Evolutionary conservation across 2,888 invertebrate species (phyloP).

Genomic region (Nemoura dubitans): DNA sequence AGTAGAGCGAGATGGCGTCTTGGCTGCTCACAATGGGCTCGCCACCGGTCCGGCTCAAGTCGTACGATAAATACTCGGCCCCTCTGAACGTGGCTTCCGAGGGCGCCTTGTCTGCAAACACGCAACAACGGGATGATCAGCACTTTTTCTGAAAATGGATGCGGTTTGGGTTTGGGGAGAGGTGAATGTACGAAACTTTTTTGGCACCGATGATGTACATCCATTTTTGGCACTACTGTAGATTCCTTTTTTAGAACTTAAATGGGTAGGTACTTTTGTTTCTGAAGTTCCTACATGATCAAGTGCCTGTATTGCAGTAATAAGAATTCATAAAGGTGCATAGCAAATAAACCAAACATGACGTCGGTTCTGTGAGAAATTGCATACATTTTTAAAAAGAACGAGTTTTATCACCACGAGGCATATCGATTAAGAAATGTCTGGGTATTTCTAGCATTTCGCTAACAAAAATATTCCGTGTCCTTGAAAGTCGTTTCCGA

Average conservation of each 20-base stretch:
- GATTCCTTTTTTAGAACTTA: too few species aligned
- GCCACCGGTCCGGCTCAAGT: constrained; percentile 84
- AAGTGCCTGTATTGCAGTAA: too few species aligned
- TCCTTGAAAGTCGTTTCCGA: neutral
- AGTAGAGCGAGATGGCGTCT: constrained; percentile 89
- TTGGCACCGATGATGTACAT: too few species aligned
- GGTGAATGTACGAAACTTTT: too few species aligned
- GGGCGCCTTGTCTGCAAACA: constrained; percentile 85
- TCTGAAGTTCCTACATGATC: too few species aligned
- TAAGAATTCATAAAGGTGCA: too few species aligned
- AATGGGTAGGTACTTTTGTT: too few species aligned
- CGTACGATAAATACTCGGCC: constrained; percentile 90
- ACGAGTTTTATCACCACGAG: neutral
- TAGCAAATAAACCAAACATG: too few species aligned
- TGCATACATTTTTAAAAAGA: neutral
- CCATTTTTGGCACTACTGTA: too few species aligned
- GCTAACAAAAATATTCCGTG: neutral
- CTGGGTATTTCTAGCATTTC: neutral
- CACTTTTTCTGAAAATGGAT: too few species aligned
- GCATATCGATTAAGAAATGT: neutral
- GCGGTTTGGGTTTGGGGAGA: too few species aligned
- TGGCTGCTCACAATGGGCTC: constrained; percentile 90
- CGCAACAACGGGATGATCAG: constrained; percentile 44
- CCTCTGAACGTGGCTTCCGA: constrained; percentile 94
- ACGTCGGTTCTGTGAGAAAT: too few species aligned